Percentiles rank a stretch among this genome's conserved stretches.
Evolutionary conservation across 2,113 vertebrate genomes (phyloP).

Genomic region (Porphyrio hochstetteri): DNA sequence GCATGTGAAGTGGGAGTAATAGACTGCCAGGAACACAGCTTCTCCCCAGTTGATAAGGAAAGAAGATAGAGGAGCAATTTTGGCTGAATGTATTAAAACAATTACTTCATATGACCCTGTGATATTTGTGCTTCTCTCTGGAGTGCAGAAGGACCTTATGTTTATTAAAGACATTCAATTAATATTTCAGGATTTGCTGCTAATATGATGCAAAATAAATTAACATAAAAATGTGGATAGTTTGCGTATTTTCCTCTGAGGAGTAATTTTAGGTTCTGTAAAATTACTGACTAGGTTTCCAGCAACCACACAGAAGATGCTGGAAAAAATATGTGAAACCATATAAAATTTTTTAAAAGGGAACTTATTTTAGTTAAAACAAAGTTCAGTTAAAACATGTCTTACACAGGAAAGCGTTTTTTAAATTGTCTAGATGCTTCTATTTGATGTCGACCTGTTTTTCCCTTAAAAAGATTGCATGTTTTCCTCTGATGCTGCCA

Average conservation of each 20-base stretch:
- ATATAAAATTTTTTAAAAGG: background rate
- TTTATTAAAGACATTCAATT: constrained; percentile 4
- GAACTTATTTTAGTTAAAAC: too few relatives aligned
- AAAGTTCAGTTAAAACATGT: background rate
- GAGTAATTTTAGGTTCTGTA: background rate
- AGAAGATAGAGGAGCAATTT: background rate
- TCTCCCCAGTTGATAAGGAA: background rate
- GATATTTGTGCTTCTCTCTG: background rate
- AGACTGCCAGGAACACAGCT: background rate
- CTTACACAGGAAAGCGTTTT: background rate
- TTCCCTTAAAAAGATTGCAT: constrained; percentile 47
- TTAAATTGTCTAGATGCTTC: background rate
- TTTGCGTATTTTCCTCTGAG: background rate
- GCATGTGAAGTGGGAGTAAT: background rate
- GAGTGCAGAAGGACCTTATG: background rate
- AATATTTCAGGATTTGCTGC: background rate
- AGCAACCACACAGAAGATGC: background rate
- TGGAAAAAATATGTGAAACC: background rate
- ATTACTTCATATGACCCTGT: background rate
- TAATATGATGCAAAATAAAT: background rate
- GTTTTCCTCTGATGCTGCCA: constrained; percentile 33
- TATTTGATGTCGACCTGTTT: background rate
- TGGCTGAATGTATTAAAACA: background rate
- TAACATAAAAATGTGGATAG: background rate
- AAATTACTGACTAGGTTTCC: background rate